A percentile compares a stretch with the other conserved stretches of the same genome.
These are phyloP conservation scores for Sciurus carolinensis DNA, from an alignment of 2,797 vertebrate genomes.

Conservation along the genomic window DNA sequence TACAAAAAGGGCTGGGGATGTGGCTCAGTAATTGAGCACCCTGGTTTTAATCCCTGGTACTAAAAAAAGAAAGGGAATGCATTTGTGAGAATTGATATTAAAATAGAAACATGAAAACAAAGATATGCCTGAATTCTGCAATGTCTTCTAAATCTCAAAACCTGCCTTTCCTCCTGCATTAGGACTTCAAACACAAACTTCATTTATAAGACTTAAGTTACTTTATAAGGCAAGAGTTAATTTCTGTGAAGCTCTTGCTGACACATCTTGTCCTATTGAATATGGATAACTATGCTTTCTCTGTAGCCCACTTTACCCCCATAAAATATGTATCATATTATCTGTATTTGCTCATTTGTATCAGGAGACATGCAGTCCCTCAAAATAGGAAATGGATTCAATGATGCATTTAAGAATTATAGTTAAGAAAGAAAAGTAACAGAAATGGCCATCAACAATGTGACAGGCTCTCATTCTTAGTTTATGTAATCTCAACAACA, in stretches of 20 bases:
- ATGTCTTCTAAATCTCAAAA: background rate
- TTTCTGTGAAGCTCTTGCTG: background rate
- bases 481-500: constrained; percentile 17
- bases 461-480: background rate
- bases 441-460: background rate
- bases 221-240: background rate
- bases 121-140: background rate
- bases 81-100: background rate
- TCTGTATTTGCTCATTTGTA: background rate
- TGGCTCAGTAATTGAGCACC: too few species aligned
- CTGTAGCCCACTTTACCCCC: background rate
- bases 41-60: too few species aligned
- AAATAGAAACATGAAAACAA: constrained; percentile 6
- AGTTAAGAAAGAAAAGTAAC: background rate
- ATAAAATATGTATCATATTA: background rate
- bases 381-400: constrained; percentile 18
- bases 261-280: background rate
- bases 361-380: background rate
- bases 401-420: background rate
- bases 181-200: background rate
- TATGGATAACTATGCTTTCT: background rate
- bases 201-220: background rate
- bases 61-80: too few species aligned
- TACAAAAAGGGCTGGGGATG: too few species aligned
- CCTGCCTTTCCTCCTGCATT: background rate